Evolutionary conservation across 1,140 invertebrate species (phyloP).

Genomic region (Steinernema khuongi): DNA sequence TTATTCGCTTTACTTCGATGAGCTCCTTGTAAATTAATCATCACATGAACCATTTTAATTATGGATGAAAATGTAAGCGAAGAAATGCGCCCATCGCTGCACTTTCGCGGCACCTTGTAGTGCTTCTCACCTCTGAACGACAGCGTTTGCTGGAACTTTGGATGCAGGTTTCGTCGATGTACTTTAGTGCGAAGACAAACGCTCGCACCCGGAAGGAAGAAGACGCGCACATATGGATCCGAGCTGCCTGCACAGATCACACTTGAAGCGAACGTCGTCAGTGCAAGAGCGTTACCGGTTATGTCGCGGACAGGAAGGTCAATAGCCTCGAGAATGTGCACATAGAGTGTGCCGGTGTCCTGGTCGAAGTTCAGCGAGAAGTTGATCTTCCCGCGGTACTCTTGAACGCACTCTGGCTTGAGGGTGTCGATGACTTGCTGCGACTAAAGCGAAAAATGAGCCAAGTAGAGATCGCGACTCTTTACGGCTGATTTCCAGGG

Average conservation of each 20-base stretch:
- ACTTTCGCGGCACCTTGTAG: neutral
- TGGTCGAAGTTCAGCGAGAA: constrained; percentile 49
- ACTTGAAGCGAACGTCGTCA: neutral
- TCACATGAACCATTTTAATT: constrained; percentile 15
- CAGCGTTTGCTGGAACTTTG: constrained; percentile 94
- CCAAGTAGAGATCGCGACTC: constrained; percentile 20
- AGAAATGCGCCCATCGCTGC: neutral
- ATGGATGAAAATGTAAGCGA: neutral
- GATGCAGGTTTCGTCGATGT: constrained; percentile 86
- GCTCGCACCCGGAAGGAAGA: constrained; percentile 88
- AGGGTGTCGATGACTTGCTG: constrained; percentile 49
- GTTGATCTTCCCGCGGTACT: constrained; percentile 48
- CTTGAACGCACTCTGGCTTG: constrained; percentile 42
- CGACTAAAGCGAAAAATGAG: constrained; percentile 28
- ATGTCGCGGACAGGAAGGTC: constrained; percentile 53
- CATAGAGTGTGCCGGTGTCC: constrained; percentile 40
- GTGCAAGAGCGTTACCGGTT: constrained; percentile 32
- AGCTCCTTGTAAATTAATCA: neutral
- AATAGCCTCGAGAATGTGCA: constrained; percentile 49
- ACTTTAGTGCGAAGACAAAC: constrained; percentile 93
- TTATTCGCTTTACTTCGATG: neutral
- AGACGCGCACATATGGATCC: constrained; percentile 67
- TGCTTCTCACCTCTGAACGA: constrained; percentile 78
- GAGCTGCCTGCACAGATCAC: constrained; percentile 33
- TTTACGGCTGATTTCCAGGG: constrained; percentile 44